Evolutionary conservation across 2,888 invertebrate genomes (phyloP).

Genomic region (Elgonia sp.): DNA sequence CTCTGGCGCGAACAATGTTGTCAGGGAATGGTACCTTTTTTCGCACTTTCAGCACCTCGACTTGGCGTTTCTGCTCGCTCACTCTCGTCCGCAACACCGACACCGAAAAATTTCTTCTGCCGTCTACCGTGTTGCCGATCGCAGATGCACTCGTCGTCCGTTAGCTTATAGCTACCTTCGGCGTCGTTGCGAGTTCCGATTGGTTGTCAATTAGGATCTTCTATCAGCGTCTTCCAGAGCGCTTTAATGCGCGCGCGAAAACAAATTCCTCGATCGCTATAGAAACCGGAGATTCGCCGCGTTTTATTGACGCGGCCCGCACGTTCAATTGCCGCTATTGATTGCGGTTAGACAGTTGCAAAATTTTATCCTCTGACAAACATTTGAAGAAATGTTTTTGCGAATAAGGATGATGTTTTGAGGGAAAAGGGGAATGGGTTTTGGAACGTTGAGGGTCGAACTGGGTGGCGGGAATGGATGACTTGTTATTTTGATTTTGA

Average conservation of each 20-base stretch:
- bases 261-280: slow-evolving; percentile 69
- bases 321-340: slow-evolving; percentile 12
- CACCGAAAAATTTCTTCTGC: slow-evolving; percentile 82
- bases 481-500: too few relatives aligned
- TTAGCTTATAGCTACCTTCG: slow-evolving; percentile 75
- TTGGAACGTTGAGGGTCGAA: too few relatives aligned
- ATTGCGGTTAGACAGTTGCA: slow-evolving; percentile 61
- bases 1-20: too few relatives aligned
- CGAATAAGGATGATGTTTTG: background rate
- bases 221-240: slow-evolving; percentile 87
- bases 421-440: background rate
- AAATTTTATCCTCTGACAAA: background rate
- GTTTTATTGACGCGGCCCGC: slow-evolving; percentile 23
- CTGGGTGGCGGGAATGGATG: too few relatives aligned
- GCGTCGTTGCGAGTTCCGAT: slow-evolving; percentile 79
- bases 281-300: slow-evolving; percentile 46
- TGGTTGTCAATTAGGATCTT: slow-evolving; percentile 86
- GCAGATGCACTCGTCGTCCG: slow-evolving; percentile 82
- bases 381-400: background rate
- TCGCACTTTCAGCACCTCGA: background rate
- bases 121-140: slow-evolving; percentile 83
- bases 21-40: too few relatives aligned
- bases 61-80: background rate
- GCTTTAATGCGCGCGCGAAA: slow-evolving; percentile 78
- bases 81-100: slow-evolving; percentile 69